Evolutionary conservation across 2,797 vertebrate genomes (phyloP).

Genomic region (Siniperca scherzeri): DNA sequence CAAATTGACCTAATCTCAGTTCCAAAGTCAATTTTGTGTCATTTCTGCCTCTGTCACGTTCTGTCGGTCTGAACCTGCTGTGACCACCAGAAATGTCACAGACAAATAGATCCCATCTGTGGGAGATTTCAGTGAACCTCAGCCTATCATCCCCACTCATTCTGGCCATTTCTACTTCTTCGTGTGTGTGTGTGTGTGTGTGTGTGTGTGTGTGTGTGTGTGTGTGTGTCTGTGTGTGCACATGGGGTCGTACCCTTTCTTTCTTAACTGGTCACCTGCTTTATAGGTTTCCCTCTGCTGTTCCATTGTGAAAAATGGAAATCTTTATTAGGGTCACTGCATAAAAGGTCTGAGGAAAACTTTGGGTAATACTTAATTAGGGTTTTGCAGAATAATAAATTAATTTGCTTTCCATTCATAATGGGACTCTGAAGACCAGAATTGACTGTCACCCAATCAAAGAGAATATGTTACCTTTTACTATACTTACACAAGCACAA

Average conservation of each 20-base stretch:
- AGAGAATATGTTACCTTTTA: neutral
- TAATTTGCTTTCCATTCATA: neutral
- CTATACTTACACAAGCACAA: neutral
- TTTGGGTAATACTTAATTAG: neutral
- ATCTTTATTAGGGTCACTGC: neutral
- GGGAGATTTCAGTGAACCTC: slow-evolving; percentile 2
- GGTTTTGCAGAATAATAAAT: slow-evolving; percentile 8
- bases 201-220: neutral
- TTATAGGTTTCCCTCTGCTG: neutral
- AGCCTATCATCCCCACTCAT: neutral
- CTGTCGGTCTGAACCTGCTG: slow-evolving; percentile 1
- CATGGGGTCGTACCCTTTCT: neutral
- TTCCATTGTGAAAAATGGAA: neutral
- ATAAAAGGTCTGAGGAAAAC: slow-evolving; percentile 1
- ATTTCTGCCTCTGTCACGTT: slow-evolving; percentile 5
- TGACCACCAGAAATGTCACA: neutral
- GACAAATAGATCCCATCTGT: slow-evolving; percentile 7
- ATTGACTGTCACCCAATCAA: neutral
- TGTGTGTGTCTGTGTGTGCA: neutral
- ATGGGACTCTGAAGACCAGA: neutral
- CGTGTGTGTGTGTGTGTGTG: neutral
- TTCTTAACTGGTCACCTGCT: neutral
- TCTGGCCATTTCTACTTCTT: slow-evolving; percentile 13
- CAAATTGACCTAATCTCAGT: slow-evolving; percentile 17
- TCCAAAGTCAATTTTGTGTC: neutral